Base-by-base conservation (phyloP, 2,113 vertebrate species). In the Aptenodytes forsteri region DNA sequence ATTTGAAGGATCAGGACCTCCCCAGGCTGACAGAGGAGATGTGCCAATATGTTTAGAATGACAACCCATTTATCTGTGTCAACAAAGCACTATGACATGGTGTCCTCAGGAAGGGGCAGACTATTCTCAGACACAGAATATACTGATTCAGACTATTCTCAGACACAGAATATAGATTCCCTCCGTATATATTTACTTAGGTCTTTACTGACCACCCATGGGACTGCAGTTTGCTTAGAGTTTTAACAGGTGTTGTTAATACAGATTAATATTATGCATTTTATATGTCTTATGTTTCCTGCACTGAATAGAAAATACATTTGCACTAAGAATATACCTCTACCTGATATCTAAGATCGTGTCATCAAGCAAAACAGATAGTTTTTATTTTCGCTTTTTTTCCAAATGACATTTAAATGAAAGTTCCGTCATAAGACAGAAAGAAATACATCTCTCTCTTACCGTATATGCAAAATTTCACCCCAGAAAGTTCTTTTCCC, bases 31-130 rank as follows among this genome's bases (percentile, higher is more conserved):
- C 25, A 73, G 46, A 58, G 10, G 22, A 84, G n/a, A 76, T 26
- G 8, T 56, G 54, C 19, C n/a, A 16, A 8, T 6, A 50, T 4
- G 13, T 65, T 87, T 55, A 67, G 49, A 76, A 15, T 16, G 17
- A 84, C 26, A 42, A 50, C 6, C 19, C 26, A 25, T 20, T 64
- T 50, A 61, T 30, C 61, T 85, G 26, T 59, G 40, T 18, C 71
- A 87, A n/a, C 27, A 44, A 73, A 71, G 19, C 2, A 7, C 49
- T 26, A 76, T 0, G 0, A 80, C 27, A 36, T 11, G 12, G 12
- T 11, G 44, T 44, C 17, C 29, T 59, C 52, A 10, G 69, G 19
- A 66, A 42, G 8, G 30, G 29, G 27, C 7, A 78, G 46, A 36
- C 6, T 65, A 26, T 61, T 77, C 20, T 52, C 62, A 78, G 25